Evolutionary conservation across 2,113 vertebrate genomes (phyloP).

Genomic region (Neopipo cinnamomea): DNA sequence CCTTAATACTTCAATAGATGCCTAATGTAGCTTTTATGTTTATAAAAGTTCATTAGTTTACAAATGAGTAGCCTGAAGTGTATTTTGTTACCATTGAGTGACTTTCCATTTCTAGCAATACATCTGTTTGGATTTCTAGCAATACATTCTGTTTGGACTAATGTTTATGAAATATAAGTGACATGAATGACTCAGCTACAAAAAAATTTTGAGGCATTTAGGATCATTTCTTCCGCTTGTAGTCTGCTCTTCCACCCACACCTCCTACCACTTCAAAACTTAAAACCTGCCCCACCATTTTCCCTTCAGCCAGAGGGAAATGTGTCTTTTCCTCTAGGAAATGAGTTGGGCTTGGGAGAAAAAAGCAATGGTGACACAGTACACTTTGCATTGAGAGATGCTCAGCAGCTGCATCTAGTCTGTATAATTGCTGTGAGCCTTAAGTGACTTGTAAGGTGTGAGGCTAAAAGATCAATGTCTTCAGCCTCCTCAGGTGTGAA

Average conservation of each 20-base stretch:
- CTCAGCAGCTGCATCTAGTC: not conserved
- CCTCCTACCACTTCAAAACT: not conserved
- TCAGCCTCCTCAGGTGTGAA: not conserved
- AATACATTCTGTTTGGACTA: not conserved
- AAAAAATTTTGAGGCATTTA: not conserved
- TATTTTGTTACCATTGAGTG: conserved; percentile 10
- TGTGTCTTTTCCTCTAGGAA: conserved; percentile 2
- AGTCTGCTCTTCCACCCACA: not conserved
- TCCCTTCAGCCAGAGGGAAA: not conserved
- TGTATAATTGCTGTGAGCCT: not conserved
- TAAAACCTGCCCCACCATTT: not conserved
- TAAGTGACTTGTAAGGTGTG: not conserved
- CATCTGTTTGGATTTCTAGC: not conserved
- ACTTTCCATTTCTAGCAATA: conserved; percentile 10
- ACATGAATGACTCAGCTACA: not conserved
- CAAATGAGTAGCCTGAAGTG: conserved; percentile 51
- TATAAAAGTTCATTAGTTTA: conserved; percentile 16
- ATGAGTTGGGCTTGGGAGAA: not conserved
- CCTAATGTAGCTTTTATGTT: conserved; percentile 25
- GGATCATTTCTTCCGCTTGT: not conserved
- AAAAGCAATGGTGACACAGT: not conserved
- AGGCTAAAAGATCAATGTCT: not conserved
- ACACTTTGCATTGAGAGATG: not conserved
- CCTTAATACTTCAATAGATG: conserved; percentile 5
- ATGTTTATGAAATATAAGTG: not conserved